phyloP scores from a whole-genome alignment of 2,797 vertebrate species.

The Acanthurus leucopareius region DNA sequence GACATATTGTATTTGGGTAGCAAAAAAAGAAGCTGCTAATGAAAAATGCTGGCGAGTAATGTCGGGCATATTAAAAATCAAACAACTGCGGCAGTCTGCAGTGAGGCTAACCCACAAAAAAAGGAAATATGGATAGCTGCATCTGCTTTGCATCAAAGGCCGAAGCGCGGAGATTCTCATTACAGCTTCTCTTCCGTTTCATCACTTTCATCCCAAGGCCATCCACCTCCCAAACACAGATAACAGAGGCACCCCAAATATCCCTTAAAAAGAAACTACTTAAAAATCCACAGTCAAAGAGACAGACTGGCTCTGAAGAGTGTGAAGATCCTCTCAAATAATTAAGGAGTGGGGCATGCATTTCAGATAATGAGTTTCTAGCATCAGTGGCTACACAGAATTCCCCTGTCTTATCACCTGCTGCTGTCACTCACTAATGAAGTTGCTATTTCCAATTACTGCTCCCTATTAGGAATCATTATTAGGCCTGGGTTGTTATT shows the following conservation, averaged over 20 bases:
- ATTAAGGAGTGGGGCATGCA: conserved; percentile 77
- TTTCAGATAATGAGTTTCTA: conserved; percentile 83
- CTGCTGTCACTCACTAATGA: conserved; percentile 85
- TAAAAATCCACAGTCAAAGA: conserved; percentile 58
- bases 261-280: conserved; percentile 63
- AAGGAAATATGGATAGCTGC: conserved; percentile 44
- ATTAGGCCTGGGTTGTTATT: conserved; percentile 72
- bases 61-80: conserved; percentile 71
- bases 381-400: conserved; percentile 79
- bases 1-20: conserved; percentile 51
- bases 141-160: conserved; percentile 77
- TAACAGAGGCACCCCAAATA: conserved; percentile 66
- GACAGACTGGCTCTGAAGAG: conserved; percentile 40
- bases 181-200: conserved; percentile 70
- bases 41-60: conserved; percentile 55
- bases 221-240: conserved; percentile 72
- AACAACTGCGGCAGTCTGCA: conserved; percentile 56
- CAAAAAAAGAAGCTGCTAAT: conserved; percentile 64
- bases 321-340: conserved; percentile 75
- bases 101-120: conserved; percentile 48
- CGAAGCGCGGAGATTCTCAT: conserved; percentile 67
- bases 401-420: conserved; percentile 85
- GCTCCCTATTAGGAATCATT: conserved; percentile 82
- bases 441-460: conserved; percentile 86
- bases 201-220: conserved; percentile 73